Evolutionary conservation across 2,113 vertebrate genomes (phyloP).

Genomic region (Oreochromis aureus): DNA sequence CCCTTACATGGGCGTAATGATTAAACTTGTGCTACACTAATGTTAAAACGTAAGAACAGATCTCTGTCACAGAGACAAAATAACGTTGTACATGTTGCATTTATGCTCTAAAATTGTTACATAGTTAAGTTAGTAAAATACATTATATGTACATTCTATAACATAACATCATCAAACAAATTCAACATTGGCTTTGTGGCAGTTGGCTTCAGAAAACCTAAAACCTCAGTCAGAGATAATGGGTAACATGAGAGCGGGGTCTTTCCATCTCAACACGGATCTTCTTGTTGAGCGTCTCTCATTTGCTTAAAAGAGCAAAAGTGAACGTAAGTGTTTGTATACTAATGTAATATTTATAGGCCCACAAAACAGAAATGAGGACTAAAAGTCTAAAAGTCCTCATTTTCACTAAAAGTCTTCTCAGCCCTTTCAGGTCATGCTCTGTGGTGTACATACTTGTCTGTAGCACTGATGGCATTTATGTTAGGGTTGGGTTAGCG

Average conservation of each 20-base stretch:
- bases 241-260: background rate
- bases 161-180: background rate
- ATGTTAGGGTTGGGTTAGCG: background rate
- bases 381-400: background rate
- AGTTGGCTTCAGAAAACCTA: background rate
- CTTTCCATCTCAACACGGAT: background rate
- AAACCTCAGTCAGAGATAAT: background rate
- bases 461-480: background rate
- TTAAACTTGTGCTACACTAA: background rate
- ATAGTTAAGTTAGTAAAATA: background rate
- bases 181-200: background rate
- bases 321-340: background rate
- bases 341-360: background rate
- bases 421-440: background rate
- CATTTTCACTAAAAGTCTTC: background rate
- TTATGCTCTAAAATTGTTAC: background rate
- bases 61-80: background rate
- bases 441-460: background rate
- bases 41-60: background rate
- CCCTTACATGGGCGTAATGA: background rate
- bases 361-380: background rate
- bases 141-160: background rate
- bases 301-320: background rate
- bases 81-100: background rate
- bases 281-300: background rate